Evolutionary conservation across 2,797 vertebrate species (phyloP).

Genomic region (Chaunax sp.): DNA sequence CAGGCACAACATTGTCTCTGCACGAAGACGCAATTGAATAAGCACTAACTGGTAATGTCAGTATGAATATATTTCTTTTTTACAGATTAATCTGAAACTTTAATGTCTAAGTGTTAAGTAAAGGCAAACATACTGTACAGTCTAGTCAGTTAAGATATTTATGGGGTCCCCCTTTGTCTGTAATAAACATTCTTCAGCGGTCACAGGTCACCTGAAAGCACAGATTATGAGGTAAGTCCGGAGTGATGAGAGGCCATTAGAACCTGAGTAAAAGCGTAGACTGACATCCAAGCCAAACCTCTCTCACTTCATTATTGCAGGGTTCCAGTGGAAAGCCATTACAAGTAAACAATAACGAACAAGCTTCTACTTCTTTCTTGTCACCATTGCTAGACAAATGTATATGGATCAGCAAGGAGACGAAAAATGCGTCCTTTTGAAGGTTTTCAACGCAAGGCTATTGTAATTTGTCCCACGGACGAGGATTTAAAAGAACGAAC

Average conservation of each 20-base stretch:
- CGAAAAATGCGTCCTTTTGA: constrained; percentile 99
- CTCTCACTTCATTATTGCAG: constrained; percentile 88
- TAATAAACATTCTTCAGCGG: constrained; percentile 28
- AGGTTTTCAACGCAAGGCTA: constrained; percentile 96
- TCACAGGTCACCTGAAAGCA: constrained; percentile 1
- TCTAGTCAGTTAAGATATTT: constrained; percentile 1
- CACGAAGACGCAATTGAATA: not conserved
- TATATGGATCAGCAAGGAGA: constrained; percentile 96
- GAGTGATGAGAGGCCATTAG: constrained; percentile 82
- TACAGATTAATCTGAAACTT: not conserved
- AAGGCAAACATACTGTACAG: not conserved
- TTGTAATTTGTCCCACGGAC: constrained; percentile 97
- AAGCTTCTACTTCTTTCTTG: constrained; percentile 89
- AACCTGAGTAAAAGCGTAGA: constrained; percentile 81
- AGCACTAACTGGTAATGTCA: not conserved
- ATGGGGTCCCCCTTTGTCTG: constrained; percentile 59
- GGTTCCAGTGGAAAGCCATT: constrained; percentile 87
- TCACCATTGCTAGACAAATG: constrained; percentile 94
- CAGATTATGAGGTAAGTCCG: constrained; percentile 74
- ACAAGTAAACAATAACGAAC: constrained; percentile 86
- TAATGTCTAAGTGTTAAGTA: not conserved
- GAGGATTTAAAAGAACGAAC: constrained; percentile 94
- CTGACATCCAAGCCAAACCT: constrained; percentile 84
- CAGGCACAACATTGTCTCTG: not conserved
- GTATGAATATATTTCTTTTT: not conserved